Conservation (phyloP, 2,113 vertebrate species). For the Vireo altiloquus region DNA sequence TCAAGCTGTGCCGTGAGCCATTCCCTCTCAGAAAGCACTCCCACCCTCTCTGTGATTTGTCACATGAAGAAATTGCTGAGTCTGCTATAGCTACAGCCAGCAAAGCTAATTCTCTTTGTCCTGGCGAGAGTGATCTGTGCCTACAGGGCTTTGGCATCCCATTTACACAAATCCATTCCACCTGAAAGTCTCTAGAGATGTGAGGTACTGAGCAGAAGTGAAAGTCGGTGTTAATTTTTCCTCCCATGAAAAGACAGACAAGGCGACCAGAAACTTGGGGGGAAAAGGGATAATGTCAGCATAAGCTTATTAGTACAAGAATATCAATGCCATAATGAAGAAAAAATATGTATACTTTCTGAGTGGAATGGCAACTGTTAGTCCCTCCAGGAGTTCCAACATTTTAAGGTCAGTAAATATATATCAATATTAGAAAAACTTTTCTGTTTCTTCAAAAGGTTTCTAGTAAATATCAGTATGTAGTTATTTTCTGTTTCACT, state of each 20-base stretch:
- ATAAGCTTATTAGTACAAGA: neutral
- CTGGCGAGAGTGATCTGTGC: neutral
- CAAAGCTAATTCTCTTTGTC: neutral
- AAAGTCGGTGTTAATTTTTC: neutral
- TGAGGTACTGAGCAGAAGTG: neutral
- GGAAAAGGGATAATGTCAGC: neutral
- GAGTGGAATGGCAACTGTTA: neutral
- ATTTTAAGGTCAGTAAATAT: neutral
- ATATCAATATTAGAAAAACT: neutral
- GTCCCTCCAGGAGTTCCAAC: neutral
- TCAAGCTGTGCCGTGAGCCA: neutral
- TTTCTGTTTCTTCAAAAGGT: neutral
- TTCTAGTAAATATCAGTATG: neutral
- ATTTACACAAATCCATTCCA: neutral
- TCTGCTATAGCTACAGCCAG: neutral
- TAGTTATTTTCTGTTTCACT: neutral
- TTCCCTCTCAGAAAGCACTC: neutral
- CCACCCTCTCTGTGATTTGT: neutral
- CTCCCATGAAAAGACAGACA: neutral
- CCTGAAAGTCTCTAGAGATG: neutral
- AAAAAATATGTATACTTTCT: neutral
- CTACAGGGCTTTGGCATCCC: neutral
- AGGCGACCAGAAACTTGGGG: neutral
- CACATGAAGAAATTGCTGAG: neutral
- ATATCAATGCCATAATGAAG: neutral